phyloP scores from a whole-genome alignment of 2,797 vertebrate genomes.

The Phataginus tricuspis region DNA sequence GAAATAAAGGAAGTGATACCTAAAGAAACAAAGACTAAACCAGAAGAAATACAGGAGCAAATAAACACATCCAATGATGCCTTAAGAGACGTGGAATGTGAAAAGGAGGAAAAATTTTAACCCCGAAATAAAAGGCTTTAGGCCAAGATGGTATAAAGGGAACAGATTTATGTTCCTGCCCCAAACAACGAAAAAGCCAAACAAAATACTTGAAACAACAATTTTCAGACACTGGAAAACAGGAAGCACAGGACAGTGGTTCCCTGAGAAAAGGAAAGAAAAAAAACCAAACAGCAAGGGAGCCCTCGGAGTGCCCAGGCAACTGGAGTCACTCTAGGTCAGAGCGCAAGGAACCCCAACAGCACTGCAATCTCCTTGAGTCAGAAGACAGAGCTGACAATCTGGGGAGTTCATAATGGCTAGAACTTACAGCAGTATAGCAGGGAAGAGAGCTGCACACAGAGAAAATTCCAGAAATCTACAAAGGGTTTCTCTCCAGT shows the following conservation, averaged over 20 bases:
- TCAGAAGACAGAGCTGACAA: neutral
- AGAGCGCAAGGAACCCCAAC: no score
- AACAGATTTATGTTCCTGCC: neutral
- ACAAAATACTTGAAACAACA: neutral
- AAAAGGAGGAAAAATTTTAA: neutral
- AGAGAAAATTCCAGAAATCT: neutral
- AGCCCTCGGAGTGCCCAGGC: neutral
- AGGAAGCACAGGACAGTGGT: neutral
- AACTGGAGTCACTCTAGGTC: neutral
- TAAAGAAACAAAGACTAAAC: neutral
- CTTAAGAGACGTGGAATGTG: neutral
- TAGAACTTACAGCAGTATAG: neutral
- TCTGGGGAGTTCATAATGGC: neutral
- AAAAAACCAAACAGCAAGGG: neutral
- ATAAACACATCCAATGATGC: neutral
- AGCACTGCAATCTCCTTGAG: neutral
- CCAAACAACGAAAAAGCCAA: neutral
- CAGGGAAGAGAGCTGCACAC: neutral
- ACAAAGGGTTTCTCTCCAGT: neutral
- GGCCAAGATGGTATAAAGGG: neutral
- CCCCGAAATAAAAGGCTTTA: neutral
- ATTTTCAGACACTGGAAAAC: neutral
- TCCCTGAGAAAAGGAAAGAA: neutral
- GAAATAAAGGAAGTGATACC: neutral
- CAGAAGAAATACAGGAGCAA: neutral